Percentiles rank a stretch among this genome's conserved stretches.
Conservation (phyloP, 1,140 invertebrate genomes). For the Portunus trituberculatus region DNA sequence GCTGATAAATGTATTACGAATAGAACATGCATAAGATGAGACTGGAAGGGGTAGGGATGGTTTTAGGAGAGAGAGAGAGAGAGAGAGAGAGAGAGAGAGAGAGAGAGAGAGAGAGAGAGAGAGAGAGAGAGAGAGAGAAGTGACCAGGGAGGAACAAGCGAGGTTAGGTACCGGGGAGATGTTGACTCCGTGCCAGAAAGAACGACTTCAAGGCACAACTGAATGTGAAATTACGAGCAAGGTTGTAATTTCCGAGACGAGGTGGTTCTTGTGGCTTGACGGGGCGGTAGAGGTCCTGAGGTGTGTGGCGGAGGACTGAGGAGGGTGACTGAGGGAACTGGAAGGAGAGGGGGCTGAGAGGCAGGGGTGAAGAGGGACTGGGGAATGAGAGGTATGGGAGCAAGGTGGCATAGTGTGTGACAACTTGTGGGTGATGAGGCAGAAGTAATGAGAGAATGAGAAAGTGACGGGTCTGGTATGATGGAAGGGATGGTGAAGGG, state of each 20-base stretch:
- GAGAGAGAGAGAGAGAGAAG: too few species aligned
- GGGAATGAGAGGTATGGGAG: neutral
- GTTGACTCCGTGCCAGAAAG: neutral
- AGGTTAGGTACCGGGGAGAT: neutral
- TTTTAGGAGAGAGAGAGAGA: neutral
- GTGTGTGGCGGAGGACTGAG: neutral
- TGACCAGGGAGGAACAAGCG: too few species aligned
- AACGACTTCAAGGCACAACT: neutral
- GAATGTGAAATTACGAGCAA: neutral
- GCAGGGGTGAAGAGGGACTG: too few species aligned
- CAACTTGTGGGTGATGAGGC: neutral
- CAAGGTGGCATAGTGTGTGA: neutral
- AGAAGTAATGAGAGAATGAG: too few species aligned
- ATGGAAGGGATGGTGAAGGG: too few species aligned
- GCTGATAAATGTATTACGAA: too few species aligned
- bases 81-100: too few species aligned
- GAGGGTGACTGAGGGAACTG: neutral
- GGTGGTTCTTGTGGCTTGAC: neutral
- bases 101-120: neutral
- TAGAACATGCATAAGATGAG: too few species aligned
- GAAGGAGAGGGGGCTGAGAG: neutral
- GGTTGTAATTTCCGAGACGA: neutral
- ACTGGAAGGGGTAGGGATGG: too few species aligned
- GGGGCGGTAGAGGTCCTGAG: neutral
- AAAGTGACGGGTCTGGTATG: too few species aligned